These are phyloP conservation scores for Bruchidius siliquastri DNA, from an alignment of 2,888 invertebrate species.

Conservation along the genomic window DNA sequence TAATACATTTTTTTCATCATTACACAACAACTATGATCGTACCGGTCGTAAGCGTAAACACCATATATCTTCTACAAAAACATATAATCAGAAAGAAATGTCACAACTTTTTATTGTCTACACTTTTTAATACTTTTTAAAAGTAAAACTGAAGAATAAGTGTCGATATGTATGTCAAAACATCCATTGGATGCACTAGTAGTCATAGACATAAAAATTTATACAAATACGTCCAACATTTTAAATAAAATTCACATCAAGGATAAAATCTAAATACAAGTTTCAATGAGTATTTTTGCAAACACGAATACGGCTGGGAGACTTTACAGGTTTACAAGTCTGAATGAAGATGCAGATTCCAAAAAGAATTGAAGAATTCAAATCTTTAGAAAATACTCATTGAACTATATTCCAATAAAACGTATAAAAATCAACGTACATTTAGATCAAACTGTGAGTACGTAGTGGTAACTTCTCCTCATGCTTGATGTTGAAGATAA, in stretches of 20 bases:
- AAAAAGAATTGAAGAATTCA: too few relatives aligned
- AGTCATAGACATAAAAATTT: not conserved
- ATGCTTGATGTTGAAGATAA: too few relatives aligned
- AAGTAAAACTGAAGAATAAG: conserved; percentile 30
- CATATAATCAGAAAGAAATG: conserved; percentile 22
- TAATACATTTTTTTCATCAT: conserved; percentile 26
- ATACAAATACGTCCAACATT: not conserved
- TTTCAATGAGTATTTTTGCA: not conserved
- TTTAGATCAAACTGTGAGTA: too few relatives aligned
- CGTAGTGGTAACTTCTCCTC: too few relatives aligned
- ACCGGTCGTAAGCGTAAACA: conserved; percentile 35
- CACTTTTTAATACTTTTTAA: conserved; percentile 38
- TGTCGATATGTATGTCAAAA: conserved; percentile 25
- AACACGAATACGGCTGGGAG: too few relatives aligned
- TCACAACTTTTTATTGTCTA: conserved; percentile 39
- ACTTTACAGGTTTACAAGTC: too few relatives aligned
- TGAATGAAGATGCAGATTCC: too few relatives aligned
- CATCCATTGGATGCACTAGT: conserved; percentile 26
- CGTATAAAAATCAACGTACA: not conserved
- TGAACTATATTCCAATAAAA: not conserved
- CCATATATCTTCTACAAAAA: conserved; percentile 31
- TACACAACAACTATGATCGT: conserved; percentile 34
- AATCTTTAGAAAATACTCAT: not conserved
- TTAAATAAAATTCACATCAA: not conserved
- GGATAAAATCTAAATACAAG: not conserved